Percentiles rank a stretch among this genome's conserved stretches.
Evolutionary conservation across 2,113 vertebrate species (phyloP).

Genomic region (Synchiropus splendidus): DNA sequence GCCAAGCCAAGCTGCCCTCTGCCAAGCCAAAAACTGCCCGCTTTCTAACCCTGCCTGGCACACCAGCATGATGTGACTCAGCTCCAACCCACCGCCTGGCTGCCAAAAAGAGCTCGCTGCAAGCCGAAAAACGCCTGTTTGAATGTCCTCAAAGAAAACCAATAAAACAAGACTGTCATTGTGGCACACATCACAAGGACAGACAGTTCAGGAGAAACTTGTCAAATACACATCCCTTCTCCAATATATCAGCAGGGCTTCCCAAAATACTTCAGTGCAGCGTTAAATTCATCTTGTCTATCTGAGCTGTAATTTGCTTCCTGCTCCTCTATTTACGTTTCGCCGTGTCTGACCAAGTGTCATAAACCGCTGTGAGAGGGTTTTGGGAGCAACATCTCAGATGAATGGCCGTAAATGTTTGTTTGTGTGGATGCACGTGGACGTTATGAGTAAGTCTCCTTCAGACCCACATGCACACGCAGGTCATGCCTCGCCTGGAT

Average conservation of each 20-base stretch:
- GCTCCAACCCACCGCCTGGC: constrained; percentile 48
- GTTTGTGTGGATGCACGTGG: constrained; percentile 1
- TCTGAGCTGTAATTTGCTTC: too few relatives aligned
- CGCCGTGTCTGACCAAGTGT: too few relatives aligned
- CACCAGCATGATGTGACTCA: constrained; percentile 39
- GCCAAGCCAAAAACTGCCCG: constrained; percentile 55
- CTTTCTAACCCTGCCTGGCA: constrained; percentile 51
- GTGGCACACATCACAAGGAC: constrained; percentile 51
- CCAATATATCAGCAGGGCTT: too few relatives aligned
- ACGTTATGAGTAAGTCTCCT: constrained; percentile 28
- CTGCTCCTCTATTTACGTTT: too few relatives aligned
- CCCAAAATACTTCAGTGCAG: constrained; percentile 25
- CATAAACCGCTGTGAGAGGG: too few relatives aligned
- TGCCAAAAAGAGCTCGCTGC: constrained; percentile 59
- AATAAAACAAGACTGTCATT: constrained; percentile 63
- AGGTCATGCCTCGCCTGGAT: constrained; percentile 27
- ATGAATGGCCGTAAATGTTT: too few relatives aligned
- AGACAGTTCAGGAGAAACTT: constrained; percentile 36
- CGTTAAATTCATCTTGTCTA: too few relatives aligned
- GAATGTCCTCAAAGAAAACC: constrained; percentile 60
- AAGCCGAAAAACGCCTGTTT: constrained; percentile 53
- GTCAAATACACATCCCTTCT: too few relatives aligned
- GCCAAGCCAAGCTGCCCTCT: constrained; percentile 52
- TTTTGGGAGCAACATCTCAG: too few relatives aligned
- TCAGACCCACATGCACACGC: constrained; percentile 2